Percentiles rank a stretch among this genome's conserved stretches.
phyloP scores from a whole-genome alignment of 1,140 invertebrate genomes.

The Drosophila pruinosa region DNA sequence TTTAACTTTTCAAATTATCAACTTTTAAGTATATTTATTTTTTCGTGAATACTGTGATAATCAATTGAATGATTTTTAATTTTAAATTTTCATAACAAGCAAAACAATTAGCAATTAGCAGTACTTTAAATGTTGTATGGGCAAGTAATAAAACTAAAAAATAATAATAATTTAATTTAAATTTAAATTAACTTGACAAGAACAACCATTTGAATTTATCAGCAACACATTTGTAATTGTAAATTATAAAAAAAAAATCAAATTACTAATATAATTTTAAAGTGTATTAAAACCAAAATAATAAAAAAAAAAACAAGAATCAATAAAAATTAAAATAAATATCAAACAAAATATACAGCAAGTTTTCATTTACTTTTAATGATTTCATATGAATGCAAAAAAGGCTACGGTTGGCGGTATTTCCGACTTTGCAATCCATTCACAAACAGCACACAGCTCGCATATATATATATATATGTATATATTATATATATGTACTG shows the following conservation, averaged over 20 bases:
- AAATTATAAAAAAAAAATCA: slow-evolving; percentile 46
- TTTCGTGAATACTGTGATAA: slow-evolving; percentile 81
- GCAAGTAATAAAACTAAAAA: slow-evolving; percentile 59
- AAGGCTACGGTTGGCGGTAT: not conserved
- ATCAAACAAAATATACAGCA: slow-evolving; percentile 36
- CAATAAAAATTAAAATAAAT: slow-evolving; percentile 63
- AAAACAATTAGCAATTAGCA: slow-evolving; percentile 40
- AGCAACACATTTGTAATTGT: slow-evolving; percentile 60
- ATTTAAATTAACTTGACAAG: slow-evolving; percentile 30
- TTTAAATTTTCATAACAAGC: slow-evolving; percentile 43
- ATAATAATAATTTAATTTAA: slow-evolving; percentile 29
- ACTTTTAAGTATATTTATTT: slow-evolving; percentile 71
- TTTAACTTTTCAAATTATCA: slow-evolving; percentile 15
- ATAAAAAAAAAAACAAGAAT: slow-evolving; percentile 36
- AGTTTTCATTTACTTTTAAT: not conserved
- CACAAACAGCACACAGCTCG: not conserved
- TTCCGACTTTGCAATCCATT: not conserved
- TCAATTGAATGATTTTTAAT: slow-evolving; percentile 81
- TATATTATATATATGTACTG: too few species aligned
- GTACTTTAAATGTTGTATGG: slow-evolving; percentile 60
- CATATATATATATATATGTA: not conserved
- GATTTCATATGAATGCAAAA: not conserved
- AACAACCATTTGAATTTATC: slow-evolving; percentile 63
- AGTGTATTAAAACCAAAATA: slow-evolving; percentile 58
- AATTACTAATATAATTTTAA: slow-evolving; percentile 66